phyloP scores from a whole-genome alignment of 2,113 vertebrate species.

The Cygnus buccinator region DNA sequence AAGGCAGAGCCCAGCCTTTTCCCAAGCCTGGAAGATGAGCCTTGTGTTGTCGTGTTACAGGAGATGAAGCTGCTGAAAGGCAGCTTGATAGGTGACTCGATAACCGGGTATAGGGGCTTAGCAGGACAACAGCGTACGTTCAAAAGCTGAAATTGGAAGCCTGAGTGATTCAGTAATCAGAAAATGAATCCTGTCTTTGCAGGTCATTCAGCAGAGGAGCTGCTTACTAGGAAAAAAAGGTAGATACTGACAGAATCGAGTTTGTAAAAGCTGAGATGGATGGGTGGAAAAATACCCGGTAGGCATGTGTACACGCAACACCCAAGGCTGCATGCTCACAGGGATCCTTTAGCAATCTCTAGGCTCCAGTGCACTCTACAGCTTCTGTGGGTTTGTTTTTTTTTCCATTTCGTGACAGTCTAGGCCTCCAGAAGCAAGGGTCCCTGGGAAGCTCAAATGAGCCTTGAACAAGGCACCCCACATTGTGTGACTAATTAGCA shows the following conservation, averaged over 20 bases:
- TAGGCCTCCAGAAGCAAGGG: background rate
- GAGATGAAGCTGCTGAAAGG: constrained; percentile 53
- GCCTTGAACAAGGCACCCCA: background rate
- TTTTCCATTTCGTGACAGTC: background rate
- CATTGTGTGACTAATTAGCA: background rate
- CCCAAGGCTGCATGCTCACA: background rate
- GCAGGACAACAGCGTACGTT: constrained; percentile 3
- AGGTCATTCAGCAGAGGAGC: constrained; percentile 16
- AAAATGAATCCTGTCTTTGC: constrained; percentile 50
- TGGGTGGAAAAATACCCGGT: background rate
- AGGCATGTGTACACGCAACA: background rate
- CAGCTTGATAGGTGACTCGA: constrained; percentile 41
- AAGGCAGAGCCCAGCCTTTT: background rate
- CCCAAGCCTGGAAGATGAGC: constrained; percentile 10
- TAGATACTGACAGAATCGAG: background rate
- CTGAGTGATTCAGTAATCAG: constrained; percentile 15
- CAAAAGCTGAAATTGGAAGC: constrained; percentile 59
- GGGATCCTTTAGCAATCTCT: background rate
- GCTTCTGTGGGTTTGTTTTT: background rate
- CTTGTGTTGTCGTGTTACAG: constrained; percentile 22
- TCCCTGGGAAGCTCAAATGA: background rate
- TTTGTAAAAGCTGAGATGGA: background rate
- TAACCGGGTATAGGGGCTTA: constrained; percentile 31
- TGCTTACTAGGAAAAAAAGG: background rate
- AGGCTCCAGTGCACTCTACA: background rate